These are phyloP conservation scores for Urosaurus nigricauda DNA, from an alignment of 2,797 vertebrate genomes.

Conservation along the genomic window DNA sequence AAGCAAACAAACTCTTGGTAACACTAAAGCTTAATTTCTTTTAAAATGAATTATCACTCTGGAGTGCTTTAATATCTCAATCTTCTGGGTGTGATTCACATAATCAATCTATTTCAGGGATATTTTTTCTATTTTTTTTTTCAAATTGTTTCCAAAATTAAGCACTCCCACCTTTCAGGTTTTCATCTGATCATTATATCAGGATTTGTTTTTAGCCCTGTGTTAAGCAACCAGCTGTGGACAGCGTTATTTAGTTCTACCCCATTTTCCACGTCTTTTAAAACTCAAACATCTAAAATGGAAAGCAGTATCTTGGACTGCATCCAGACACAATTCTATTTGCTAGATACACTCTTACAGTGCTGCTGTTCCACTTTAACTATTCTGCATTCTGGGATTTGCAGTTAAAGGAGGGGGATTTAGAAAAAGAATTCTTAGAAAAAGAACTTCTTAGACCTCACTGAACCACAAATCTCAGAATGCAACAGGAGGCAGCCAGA, in stretches of 20 bases:
- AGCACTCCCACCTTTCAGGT: conserved; percentile 6
- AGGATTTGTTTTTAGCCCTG: conserved; percentile 6
- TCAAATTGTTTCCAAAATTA: conserved; percentile 48
- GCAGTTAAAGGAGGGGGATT: too few relatives aligned
- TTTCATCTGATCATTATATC: conserved; percentile 30
- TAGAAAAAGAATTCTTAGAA: too few relatives aligned
- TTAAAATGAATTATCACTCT: neutral
- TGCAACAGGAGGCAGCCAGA: too few relatives aligned
- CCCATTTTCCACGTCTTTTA: neutral
- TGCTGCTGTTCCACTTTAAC: too few relatives aligned
- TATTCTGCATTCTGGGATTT: too few relatives aligned
- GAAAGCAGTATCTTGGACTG: neutral
- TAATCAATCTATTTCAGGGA: conserved; percentile 37
- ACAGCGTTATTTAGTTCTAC: neutral
- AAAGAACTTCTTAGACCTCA: too few relatives aligned
- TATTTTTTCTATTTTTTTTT: conserved; percentile 37
- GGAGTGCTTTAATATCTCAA: conserved; percentile 38
- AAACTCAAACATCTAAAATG: neutral
- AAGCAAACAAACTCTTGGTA: conserved; percentile 7
- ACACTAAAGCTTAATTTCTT: neutral
- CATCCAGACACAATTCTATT: neutral
- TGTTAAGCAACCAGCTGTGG: neutral
- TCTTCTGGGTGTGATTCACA: conserved; percentile 18
- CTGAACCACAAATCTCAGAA: too few relatives aligned
- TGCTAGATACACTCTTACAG: neutral